phyloP scores from a whole-genome alignment of 2,113 vertebrate species.

The Myrmophylax atrothorax region DNA sequence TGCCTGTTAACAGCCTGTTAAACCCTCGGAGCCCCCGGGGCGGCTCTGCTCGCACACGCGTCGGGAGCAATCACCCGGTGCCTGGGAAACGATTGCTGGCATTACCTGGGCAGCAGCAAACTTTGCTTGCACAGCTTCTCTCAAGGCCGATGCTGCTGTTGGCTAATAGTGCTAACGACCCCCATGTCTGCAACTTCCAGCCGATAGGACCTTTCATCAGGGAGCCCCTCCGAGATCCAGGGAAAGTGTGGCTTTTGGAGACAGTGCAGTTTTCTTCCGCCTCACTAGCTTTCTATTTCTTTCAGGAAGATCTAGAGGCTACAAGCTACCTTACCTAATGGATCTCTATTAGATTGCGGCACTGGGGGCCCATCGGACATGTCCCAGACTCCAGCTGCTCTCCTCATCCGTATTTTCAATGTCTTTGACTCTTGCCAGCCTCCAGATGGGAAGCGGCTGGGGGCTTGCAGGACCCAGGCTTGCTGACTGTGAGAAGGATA shows the following conservation, averaged over 20 bases:
- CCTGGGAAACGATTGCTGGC: background rate
- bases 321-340: slow-evolving; percentile 37
- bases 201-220: background rate
- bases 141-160: background rate
- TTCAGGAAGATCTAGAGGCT: slow-evolving; percentile 11
- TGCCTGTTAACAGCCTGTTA: background rate
- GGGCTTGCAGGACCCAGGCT: background rate
- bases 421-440: background rate
- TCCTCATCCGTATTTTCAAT: background rate
- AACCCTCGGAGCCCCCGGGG: background rate
- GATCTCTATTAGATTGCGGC: slow-evolving; percentile 1
- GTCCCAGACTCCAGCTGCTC: background rate
- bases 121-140: slow-evolving; percentile 6
- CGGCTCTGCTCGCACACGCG: background rate
- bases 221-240: background rate
- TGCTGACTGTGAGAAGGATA: background rate
- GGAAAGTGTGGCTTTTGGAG: background rate
- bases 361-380: background rate
- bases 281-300: slow-evolving; percentile 33
- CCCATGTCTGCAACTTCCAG: slow-evolving; percentile 5
- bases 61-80: background rate
- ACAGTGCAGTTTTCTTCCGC: background rate
- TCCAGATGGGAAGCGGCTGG: background rate
- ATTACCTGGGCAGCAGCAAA: slow-evolving; percentile 46
- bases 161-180: background rate